Evolutionary conservation across 1,140 invertebrate species (phyloP).

Genomic region (Sinonovacula constricta): DNA sequence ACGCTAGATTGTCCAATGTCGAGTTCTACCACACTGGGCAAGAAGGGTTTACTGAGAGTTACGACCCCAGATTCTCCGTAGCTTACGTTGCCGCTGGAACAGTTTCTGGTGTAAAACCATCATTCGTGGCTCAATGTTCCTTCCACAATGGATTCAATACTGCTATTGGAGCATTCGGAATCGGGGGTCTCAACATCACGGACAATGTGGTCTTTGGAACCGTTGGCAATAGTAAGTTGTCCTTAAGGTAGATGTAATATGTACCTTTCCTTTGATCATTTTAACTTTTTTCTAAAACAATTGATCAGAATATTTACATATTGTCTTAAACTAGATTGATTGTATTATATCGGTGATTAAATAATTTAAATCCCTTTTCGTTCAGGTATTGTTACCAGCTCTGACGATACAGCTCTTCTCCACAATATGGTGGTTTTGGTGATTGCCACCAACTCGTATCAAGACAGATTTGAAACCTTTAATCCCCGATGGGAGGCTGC

Average conservation of each 20-base stretch:
- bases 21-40: slow-evolving; percentile 73
- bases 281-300: no score
- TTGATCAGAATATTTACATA: no score
- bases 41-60: slow-evolving; percentile 63
- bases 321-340: no score
- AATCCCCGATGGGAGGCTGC: slow-evolving; percentile 62
- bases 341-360: no score
- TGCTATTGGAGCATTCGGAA: slow-evolving; percentile 69
- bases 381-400: slow-evolving; percentile 63
- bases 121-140: slow-evolving; percentile 60
- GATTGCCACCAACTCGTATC: slow-evolving; percentile 61
- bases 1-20: slow-evolving; percentile 65
- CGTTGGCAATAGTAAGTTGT: slow-evolving; percentile 51
- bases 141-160: slow-evolving; percentile 71
- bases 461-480: slow-evolving; percentile 50
- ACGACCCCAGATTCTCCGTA: slow-evolving; percentile 71
- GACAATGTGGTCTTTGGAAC: slow-evolving; percentile 66
- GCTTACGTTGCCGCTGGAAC: slow-evolving; percentile 63
- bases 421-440: slow-evolving; percentile 66
- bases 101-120: slow-evolving; percentile 30
- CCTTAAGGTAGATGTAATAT: no score
- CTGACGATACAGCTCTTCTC: slow-evolving; percentile 49
- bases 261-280: no score
- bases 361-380: no score
- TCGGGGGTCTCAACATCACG: slow-evolving; percentile 53